Evolutionary conservation across 2,888 invertebrate species (phyloP).

Genomic region (Iphiclides podalirius): DNA sequence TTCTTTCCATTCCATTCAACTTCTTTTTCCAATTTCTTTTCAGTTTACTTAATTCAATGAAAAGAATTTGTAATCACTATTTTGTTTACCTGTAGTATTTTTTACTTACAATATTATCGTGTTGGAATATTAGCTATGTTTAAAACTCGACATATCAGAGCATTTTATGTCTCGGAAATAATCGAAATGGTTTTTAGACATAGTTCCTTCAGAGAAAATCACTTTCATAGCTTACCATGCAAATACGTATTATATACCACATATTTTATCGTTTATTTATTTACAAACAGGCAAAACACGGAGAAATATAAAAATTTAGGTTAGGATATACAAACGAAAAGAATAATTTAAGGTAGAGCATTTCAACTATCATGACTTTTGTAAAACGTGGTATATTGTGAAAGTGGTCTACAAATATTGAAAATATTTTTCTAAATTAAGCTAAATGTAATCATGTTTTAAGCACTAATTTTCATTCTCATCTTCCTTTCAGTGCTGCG

Average conservation of each 20-base stretch:
- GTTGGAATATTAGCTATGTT: not conserved
- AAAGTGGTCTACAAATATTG: constrained; percentile 15
- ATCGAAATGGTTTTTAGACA: not conserved
- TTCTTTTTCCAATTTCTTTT: not conserved
- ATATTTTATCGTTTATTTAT: not conserved
- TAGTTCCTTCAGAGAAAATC: constrained; percentile 18
- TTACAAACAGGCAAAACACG: not conserved
- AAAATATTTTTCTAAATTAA: constrained; percentile 31
- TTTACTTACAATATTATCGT: constrained; percentile 1
- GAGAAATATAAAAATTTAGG: not conserved
- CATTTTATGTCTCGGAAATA: not conserved
- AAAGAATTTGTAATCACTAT: not conserved
- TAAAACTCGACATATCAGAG: constrained; percentile 18
- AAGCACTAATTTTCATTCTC: constrained; percentile 1
- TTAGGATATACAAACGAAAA: not conserved
- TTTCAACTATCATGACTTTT: not conserved
- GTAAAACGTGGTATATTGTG: constrained; percentile 15
- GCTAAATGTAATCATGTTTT: constrained; percentile 7
- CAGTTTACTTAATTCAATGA: not conserved
- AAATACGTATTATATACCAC: not conserved
- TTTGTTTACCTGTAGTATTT: not conserved
- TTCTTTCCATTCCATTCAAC: no score
- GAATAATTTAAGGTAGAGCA: not conserved
- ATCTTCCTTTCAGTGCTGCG: not conserved
- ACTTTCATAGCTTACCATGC: constrained; percentile 10